A percentile compares a stretch with the other conserved stretches of the same genome.
Evolutionary conservation across 2,888 invertebrate species (phyloP).

Genomic region (Andrena fulva): DNA sequence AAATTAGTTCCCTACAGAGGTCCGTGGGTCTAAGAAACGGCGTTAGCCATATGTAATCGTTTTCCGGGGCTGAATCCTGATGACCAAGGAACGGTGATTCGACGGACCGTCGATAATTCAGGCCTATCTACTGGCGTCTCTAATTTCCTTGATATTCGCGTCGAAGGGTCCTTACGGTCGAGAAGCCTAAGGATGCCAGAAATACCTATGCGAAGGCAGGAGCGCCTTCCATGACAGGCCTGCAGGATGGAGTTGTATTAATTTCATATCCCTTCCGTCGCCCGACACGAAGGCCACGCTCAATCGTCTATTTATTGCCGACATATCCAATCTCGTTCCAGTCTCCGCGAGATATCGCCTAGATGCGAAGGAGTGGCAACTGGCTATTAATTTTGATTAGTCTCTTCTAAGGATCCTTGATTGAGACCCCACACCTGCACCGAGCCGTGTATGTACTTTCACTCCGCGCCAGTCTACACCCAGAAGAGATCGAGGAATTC

Average conservation of each 20-base stretch:
- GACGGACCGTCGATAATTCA: slow-evolving; percentile 69
- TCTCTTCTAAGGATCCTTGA: slow-evolving; percentile 67
- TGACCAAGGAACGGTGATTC: slow-evolving; percentile 57
- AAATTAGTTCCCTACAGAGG: not conserved
- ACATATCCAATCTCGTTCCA: slow-evolving; percentile 80
- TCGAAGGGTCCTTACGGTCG: slow-evolving; percentile 82
- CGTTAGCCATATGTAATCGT: slow-evolving; percentile 16
- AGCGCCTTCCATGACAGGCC: slow-evolving; percentile 73
- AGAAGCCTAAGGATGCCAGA: slow-evolving; percentile 82
- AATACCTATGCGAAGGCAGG: slow-evolving; percentile 77
- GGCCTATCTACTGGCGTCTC: slow-evolving; percentile 72
- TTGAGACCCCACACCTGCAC: slow-evolving; percentile 62
- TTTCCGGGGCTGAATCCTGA: slow-evolving; percentile 53
- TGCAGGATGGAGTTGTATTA: slow-evolving; percentile 82
- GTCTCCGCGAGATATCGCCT: slow-evolving; percentile 81
- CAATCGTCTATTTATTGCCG: slow-evolving; percentile 84
- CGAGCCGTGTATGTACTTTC: not conserved
- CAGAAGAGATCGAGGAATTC: not conserved
- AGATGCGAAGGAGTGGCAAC: slow-evolving; percentile 80
- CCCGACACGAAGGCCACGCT: slow-evolving; percentile 73
- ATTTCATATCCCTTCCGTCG: slow-evolving; percentile 84
- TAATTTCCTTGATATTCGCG: slow-evolving; percentile 83
- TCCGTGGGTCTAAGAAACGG: slow-evolving; percentile 6
- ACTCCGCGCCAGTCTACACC: not conserved
- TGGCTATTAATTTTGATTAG: slow-evolving; percentile 78